These are phyloP conservation scores for Globodera rostochiensis DNA, from an alignment of 1,140 invertebrate genomes.

Conservation along the genomic window DNA sequence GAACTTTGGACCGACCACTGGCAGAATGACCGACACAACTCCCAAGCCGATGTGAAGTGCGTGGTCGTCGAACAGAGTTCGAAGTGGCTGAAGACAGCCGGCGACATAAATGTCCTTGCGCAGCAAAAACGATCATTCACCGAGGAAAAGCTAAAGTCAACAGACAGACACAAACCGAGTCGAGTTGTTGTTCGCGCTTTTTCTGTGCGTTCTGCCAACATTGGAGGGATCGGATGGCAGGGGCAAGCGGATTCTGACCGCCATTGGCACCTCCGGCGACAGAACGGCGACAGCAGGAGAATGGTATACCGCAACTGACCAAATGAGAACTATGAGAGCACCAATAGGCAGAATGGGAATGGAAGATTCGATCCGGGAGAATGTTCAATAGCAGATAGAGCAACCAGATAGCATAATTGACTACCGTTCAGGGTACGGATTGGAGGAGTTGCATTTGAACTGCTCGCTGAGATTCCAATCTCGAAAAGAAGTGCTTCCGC, in stretches of 20 bases:
- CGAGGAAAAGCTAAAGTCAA: neutral
- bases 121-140: neutral
- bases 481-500: conserved; percentile 61
- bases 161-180: conserved; percentile 25
- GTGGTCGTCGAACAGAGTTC: conserved; percentile 57
- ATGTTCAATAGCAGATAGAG: neutral
- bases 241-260: conserved; percentile 49
- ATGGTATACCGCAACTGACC: conserved; percentile 59
- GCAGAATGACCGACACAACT: conserved; percentile 59
- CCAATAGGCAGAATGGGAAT: neutral
- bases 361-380: neutral
- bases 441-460: conserved; percentile 59
- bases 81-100: conserved; percentile 60
- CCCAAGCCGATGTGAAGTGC: conserved; percentile 59
- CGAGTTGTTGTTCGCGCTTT: conserved; percentile 60
- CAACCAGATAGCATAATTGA: too few species aligned
- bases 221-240: conserved; percentile 63
- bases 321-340: neutral
- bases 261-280: conserved; percentile 41
- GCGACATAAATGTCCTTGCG: conserved; percentile 51
- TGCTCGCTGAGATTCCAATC: conserved; percentile 65
- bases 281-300: conserved; percentile 58
- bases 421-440: conserved; percentile 62
- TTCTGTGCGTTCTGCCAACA: conserved; percentile 63
- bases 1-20: conserved; percentile 52